These are phyloP conservation scores for Buphagus erythrorhynchus DNA, from an alignment of 2,797 vertebrate genomes.

Conservation along the genomic window DNA sequence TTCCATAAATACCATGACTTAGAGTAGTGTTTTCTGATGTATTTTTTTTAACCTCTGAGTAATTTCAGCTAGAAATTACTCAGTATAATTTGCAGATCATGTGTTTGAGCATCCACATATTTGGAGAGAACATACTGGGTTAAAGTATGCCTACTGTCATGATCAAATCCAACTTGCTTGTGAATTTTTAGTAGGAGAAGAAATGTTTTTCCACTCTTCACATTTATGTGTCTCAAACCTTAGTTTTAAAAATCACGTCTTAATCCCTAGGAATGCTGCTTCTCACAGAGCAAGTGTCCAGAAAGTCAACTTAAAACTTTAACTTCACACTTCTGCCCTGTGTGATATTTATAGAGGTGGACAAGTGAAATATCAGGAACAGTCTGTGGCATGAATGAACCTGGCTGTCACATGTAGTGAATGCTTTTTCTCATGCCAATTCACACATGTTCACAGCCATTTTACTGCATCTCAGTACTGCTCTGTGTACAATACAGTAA, in stretches of 20 bases:
- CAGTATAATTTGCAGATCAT: background rate
- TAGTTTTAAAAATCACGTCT: background rate
- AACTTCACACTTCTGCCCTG: background rate
- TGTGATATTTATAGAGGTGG: background rate
- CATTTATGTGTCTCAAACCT: background rate
- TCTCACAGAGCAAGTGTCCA: background rate
- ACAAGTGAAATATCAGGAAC: background rate
- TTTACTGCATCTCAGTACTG: background rate
- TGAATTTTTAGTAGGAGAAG: background rate
- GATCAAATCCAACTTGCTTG: background rate
- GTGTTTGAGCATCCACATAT: background rate
- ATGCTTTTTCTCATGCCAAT: background rate
- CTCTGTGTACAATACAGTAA: accelerated
- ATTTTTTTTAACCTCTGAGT: background rate
- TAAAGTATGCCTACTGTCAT: background rate
- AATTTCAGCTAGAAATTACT: background rate
- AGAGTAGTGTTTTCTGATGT: background rate
- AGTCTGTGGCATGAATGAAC: background rate
- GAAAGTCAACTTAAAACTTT: background rate
- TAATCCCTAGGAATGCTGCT: background rate
- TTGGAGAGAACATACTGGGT: background rate
- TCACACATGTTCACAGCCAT: background rate
- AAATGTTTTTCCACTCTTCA: background rate
- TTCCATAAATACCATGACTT: background rate
- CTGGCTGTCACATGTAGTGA: background rate